phyloP scores from a whole-genome alignment of 2,113 vertebrate species.

The Proteles cristata region DNA sequence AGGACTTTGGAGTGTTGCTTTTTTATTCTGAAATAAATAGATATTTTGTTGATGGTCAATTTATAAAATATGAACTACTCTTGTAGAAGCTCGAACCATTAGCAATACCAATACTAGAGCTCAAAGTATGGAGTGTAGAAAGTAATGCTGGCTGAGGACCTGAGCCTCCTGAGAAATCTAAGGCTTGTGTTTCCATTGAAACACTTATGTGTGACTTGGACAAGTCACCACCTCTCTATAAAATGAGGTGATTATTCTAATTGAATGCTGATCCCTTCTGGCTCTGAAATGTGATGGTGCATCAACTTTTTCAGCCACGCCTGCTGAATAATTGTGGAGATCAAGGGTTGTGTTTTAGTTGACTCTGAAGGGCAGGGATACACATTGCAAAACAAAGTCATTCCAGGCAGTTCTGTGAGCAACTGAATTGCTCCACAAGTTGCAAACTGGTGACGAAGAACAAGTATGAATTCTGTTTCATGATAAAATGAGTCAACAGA shows the following conservation, averaged over 20 bases:
- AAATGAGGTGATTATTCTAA: conserved; percentile 19
- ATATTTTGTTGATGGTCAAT: not conserved
- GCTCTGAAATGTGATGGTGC: not conserved
- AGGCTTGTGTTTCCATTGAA: not conserved
- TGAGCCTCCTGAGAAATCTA: not conserved
- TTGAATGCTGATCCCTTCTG: conserved; percentile 14
- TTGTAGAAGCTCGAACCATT: not conserved
- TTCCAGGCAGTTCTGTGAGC: not conserved
- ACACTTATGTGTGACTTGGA: not conserved
- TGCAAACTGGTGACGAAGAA: not conserved
- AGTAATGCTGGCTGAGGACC: not conserved
- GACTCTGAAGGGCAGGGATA: not conserved
- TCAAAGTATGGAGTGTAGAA: not conserved
- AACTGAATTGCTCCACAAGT: not conserved
- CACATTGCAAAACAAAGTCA: not conserved
- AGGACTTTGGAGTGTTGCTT: not conserved
- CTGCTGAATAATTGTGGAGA: conserved; percentile 22
- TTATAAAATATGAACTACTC: conserved; percentile 31
- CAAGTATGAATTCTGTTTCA: not conserved
- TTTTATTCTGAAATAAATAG: not conserved
- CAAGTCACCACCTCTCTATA: not conserved
- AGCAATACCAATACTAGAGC: not conserved
- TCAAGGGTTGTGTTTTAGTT: not conserved
- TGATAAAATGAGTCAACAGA: not conserved
- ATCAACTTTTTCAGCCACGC: not conserved